Conservation (phyloP, 2,888 invertebrate genomes). For the Lottia gigantea region DNA sequence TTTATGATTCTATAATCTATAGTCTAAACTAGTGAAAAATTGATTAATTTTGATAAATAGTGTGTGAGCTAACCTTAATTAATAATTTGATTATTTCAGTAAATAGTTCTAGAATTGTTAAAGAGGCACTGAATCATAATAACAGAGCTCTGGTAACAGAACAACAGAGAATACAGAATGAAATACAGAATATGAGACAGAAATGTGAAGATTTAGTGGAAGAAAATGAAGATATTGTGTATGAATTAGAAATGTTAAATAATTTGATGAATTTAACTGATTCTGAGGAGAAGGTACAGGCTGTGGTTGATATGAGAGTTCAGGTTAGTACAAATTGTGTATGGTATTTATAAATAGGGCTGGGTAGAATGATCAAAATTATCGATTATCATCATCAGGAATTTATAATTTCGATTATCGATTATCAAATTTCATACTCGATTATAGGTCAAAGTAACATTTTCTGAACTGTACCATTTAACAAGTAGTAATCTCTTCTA, state of each 20-base stretch:
- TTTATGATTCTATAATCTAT: too few species aligned
- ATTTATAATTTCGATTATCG: too few species aligned
- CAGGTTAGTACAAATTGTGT: background rate
- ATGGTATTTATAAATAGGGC: too few species aligned
- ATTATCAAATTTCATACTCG: too few species aligned
- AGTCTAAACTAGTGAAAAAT: too few species aligned
- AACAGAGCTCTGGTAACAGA: background rate
- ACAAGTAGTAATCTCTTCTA: too few species aligned
- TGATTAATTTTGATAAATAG: too few species aligned
- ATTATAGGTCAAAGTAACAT: too few species aligned
- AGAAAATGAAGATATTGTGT: background rate
- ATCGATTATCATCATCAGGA: too few species aligned
- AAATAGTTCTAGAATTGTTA: background rate
- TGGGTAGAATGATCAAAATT: too few species aligned
- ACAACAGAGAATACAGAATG: background rate
- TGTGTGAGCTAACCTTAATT: too few species aligned
- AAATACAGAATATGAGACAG: background rate
- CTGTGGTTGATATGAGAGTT: background rate
- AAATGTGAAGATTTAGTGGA: background rate
- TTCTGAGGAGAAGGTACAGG: background rate
- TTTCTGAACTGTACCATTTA: too few species aligned
- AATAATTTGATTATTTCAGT: background rate
- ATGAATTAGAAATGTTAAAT: background rate
- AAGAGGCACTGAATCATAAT: background rate
- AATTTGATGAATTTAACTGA: background rate